Evolutionary conservation across 2,797 vertebrate genomes (phyloP).

Genomic region (Threskiornis aethiopicus): DNA sequence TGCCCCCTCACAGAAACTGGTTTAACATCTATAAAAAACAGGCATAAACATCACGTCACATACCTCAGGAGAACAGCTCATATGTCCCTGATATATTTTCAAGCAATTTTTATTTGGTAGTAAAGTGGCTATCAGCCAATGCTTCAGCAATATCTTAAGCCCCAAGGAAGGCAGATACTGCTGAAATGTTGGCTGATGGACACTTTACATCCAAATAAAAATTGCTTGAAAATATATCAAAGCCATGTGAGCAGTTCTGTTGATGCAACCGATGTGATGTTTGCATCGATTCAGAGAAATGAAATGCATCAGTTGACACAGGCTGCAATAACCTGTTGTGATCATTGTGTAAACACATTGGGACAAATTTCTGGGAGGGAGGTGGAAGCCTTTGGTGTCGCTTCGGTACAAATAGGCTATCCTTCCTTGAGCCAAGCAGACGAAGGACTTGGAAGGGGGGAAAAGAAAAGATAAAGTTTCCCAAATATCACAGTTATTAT

Average conservation of each 20-base stretch:
- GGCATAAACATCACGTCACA: slow-evolving; percentile 18
- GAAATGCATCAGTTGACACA: not conserved
- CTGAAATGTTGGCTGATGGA: slow-evolving; percentile 33
- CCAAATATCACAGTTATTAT: accelerated
- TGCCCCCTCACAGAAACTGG: not conserved
- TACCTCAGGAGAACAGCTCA: not conserved
- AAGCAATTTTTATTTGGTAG: slow-evolving; percentile 61
- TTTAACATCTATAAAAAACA: slow-evolving; percentile 45
- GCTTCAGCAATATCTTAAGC: slow-evolving; percentile 53
- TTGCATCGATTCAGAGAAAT: slow-evolving; percentile 22
- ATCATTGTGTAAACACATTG: not conserved
- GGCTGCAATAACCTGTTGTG: not conserved
- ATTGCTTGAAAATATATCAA: slow-evolving; percentile 49
- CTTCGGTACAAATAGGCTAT: not conserved
- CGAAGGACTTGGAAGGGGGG: not conserved
- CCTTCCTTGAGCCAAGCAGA: not conserved
- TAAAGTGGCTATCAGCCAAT: slow-evolving; percentile 55
- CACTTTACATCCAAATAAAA: slow-evolving; percentile 59
- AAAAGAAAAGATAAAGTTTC: not conserved
- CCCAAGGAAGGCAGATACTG: slow-evolving; percentile 55
- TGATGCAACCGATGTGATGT: slow-evolving; percentile 8
- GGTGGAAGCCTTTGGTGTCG: not conserved
- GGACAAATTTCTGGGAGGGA: not conserved
- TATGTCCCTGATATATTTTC: slow-evolving; percentile 55
- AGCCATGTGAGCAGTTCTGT: slow-evolving; percentile 16